These are phyloP conservation scores for Drosophila burlai DNA, from an alignment of 1,140 invertebrate species.

Conservation along the genomic window DNA sequence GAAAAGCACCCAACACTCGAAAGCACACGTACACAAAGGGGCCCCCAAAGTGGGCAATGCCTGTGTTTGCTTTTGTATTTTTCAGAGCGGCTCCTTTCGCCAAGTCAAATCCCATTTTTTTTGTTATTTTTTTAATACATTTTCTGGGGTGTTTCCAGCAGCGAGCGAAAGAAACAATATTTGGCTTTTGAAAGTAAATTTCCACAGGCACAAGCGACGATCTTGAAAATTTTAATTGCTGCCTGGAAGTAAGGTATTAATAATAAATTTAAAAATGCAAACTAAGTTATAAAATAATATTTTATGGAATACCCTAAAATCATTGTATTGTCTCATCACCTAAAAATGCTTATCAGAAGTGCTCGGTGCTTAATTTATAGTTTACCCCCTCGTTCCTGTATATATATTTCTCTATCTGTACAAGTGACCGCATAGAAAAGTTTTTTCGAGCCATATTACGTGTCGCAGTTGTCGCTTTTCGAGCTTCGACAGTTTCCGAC, in stretches of 20 bases:
- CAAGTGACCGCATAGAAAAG: constrained; percentile 16
- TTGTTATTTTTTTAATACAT: constrained; percentile 28
- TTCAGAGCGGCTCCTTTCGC: constrained; percentile 27
- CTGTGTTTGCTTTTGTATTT: constrained; percentile 49
- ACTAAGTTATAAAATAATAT: not conserved
- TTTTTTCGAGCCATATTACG: constrained; percentile 65
- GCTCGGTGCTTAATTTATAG: not conserved
- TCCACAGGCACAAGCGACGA: not conserved
- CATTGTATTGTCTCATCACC: not conserved
- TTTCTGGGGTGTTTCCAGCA: not conserved
- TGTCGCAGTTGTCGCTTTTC: constrained; percentile 53
- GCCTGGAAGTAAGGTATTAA: not conserved
- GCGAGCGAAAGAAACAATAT: constrained; percentile 4
- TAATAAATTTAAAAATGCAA: too few relatives aligned
- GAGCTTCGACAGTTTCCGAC: constrained; percentile 74
- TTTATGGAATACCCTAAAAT: not conserved
- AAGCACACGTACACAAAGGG: constrained; percentile 29
- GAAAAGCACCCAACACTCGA: constrained; percentile 52
- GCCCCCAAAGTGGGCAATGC: constrained; percentile 44
- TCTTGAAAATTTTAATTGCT: constrained; percentile 7
- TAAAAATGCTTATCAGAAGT: not conserved
- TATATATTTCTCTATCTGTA: constrained; percentile 16
- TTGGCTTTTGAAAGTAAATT: constrained; percentile 18
- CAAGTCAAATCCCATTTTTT: constrained; percentile 36
- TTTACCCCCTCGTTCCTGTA: not conserved